A percentile compares a stretch with the other conserved stretches of the same genome.
Evolutionary conservation across 2,888 invertebrate genomes (phyloP).

Genomic region (Oligia latruncula): DNA sequence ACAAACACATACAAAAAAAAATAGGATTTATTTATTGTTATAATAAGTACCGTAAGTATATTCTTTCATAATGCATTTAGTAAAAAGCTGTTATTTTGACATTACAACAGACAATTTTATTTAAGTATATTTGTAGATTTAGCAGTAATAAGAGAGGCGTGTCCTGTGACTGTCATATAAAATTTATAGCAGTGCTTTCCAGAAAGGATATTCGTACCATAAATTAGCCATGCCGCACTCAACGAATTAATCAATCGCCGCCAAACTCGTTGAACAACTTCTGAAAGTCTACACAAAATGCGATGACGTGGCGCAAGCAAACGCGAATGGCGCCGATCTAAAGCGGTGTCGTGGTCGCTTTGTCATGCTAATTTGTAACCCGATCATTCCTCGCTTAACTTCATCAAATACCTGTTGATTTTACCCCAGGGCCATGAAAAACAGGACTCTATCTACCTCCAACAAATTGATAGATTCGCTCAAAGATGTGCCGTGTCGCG

Average conservation of each 20-base stretch:
- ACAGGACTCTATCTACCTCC: conserved; percentile 32
- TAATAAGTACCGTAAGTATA: neutral
- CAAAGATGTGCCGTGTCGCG: conserved; percentile 31
- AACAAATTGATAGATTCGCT: conserved; percentile 46
- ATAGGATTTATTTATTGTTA: no score
- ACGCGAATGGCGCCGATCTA: conserved; percentile 56
- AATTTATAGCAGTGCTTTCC: conserved; percentile 11
- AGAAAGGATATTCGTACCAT: conserved; percentile 29
- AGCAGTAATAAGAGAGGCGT: conserved; percentile 30
- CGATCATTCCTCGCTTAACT: conserved; percentile 68
- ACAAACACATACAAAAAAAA: neutral
- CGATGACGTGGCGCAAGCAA: conserved; percentile 60
- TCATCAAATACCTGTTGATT: conserved; percentile 74
- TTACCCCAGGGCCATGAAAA: conserved; percentile 47
- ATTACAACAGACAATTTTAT: neutral
- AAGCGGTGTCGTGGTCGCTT: conserved; percentile 68
- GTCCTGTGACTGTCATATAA: neutral
- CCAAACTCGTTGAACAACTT: conserved; percentile 53
- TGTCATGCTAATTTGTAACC: conserved; percentile 78
- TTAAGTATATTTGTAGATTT: conserved; percentile 13
- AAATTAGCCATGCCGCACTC: conserved; percentile 38
- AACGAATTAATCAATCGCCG: conserved; percentile 53
- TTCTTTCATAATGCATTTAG: neutral
- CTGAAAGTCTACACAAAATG: conserved; percentile 53
- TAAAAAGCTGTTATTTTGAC: neutral